Evolutionary conservation across 1,140 invertebrate species (phyloP).

Genomic region (Piezodorus guildinii): DNA sequence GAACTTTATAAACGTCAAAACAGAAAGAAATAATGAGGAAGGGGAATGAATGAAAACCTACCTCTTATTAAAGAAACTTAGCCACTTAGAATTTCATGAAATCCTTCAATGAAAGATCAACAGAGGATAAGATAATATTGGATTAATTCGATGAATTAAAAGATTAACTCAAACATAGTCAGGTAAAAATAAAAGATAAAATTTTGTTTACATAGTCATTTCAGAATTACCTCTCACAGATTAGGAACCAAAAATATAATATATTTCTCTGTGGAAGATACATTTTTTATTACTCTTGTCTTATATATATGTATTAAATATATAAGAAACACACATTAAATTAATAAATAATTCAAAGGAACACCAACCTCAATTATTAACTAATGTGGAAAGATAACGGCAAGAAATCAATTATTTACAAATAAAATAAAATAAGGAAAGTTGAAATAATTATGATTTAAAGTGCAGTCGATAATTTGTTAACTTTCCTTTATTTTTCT

Average conservation of each 20-base stretch:
- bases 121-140: not conserved
- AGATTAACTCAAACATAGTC: no score
- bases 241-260: conserved; percentile 3
- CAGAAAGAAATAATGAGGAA: not conserved
- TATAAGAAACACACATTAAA: not conserved
- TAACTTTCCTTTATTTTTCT: not conserved
- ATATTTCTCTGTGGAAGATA: not conserved
- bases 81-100: not conserved
- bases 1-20: not conserved
- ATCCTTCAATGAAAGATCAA: not conserved
- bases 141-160: no score
- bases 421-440: not conserved
- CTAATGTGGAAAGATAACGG: no score
- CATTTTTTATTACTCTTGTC: conserved; percentile 4
- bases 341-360: not conserved
- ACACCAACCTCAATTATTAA: not conserved
- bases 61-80: not conserved
- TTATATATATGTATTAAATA: not conserved
- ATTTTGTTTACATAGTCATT: no score
- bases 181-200: no score
- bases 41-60: not conserved
- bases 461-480: not conserved
- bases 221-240: conserved; percentile 8
- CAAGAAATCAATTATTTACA: not conserved
- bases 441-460: not conserved